A percentile compares a stretch with the other conserved stretches of the same genome.
Conservation (phyloP, 2,113 vertebrate genomes). For the Alethe diademata region DNA sequence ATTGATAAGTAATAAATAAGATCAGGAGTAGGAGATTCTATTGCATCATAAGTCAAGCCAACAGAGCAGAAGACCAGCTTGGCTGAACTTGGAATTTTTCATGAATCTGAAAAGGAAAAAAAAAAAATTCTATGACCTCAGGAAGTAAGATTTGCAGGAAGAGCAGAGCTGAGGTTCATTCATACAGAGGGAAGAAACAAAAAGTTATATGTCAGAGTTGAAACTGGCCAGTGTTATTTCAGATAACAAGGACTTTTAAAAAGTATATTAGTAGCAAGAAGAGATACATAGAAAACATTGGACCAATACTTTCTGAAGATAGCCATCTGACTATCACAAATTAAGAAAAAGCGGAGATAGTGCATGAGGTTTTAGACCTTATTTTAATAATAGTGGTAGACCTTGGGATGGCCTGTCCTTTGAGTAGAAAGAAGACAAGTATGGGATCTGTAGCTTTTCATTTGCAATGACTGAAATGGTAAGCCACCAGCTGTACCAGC, state of each 20-base stretch:
- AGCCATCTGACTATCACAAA: rapidly evolving
- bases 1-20: not conserved
- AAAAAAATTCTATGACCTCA: not conserved
- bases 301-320: not conserved
- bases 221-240: not conserved
- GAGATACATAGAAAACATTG: not conserved
- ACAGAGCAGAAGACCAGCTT: not conserved
- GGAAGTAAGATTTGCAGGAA: not conserved
- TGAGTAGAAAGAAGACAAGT: not conserved
- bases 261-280: not conserved
- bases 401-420: not conserved
- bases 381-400: not conserved
- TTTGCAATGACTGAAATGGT: not conserved
- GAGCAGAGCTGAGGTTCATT: not conserved
- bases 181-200: not conserved
- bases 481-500: not conserved
- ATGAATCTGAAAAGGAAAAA: not conserved
- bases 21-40: not conserved
- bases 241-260: not conserved
- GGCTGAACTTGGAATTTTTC: not conserved
- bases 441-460: not conserved
- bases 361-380: not conserved
- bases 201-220: not conserved
- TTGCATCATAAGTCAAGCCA: not conserved
- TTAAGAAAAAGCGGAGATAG: not conserved